Percentiles rank a stretch among this genome's conserved stretches.
Evolutionary conservation across 2,113 vertebrate species (phyloP).

Genomic region (Labeo rohita): DNA sequence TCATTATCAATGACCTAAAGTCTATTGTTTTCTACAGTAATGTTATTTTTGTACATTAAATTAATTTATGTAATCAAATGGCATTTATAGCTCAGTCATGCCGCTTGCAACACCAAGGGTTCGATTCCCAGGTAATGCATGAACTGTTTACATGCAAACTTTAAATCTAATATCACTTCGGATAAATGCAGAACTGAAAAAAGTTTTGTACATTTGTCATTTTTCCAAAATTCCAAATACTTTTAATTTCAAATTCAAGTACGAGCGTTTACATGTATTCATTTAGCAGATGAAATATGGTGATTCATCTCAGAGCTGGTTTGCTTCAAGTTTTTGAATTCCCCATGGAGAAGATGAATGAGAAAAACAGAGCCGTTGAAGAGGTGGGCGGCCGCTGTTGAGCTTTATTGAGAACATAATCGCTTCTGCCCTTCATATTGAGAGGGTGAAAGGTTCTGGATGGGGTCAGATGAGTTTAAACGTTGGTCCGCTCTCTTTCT

Average conservation of each 20-base stretch:
- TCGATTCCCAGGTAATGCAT: background rate
- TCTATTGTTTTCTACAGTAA: background rate
- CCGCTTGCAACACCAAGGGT: background rate
- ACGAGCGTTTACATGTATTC: background rate
- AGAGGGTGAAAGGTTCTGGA: background rate
- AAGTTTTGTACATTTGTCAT: too few species aligned
- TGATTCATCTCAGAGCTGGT: background rate
- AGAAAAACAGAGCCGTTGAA: background rate
- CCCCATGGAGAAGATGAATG: background rate
- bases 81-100: background rate
- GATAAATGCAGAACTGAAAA: background rate
- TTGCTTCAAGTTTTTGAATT: background rate
- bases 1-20: background rate
- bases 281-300: background rate
- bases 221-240: background rate
- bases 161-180: background rate
- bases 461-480: slow-evolving; percentile 5
- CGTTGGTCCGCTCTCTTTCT: background rate
- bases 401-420: slow-evolving; percentile 24
- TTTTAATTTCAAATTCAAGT: background rate
- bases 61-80: background rate
- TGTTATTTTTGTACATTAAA: too few species aligned
- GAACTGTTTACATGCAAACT: background rate
- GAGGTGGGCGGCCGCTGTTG: background rate
- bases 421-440: background rate